Evolutionary conservation across 1,140 invertebrate species (phyloP).

Genomic region (Eupristina koningsbergeri): DNA sequence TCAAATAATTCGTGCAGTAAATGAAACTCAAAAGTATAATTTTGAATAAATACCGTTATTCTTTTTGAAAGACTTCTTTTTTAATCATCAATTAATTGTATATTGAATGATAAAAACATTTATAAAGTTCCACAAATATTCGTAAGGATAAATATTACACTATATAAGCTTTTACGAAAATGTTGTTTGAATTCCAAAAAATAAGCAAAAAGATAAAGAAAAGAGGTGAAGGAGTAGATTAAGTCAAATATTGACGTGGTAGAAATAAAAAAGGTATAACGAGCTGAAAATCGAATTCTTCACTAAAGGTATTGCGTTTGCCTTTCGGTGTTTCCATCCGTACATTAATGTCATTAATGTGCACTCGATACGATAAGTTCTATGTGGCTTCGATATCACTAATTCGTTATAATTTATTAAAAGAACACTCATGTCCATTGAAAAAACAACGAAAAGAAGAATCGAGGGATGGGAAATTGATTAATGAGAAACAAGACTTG

Average conservation of each 20-base stretch:
- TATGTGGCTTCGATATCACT: slow-evolving; percentile 19
- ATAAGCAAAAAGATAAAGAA: too few species aligned
- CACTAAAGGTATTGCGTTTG: not conserved
- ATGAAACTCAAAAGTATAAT: too few species aligned
- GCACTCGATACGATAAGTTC: slow-evolving; percentile 36
- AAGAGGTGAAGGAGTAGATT: not conserved
- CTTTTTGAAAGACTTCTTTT: too few species aligned
- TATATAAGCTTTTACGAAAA: not conserved
- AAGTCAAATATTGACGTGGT: slow-evolving; percentile 3
- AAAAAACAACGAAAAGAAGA: not conserved
- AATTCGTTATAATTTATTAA: slow-evolving; percentile 47
- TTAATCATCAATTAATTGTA: not conserved
- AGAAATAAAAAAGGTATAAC: slow-evolving; percentile 18
- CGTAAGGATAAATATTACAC: not conserved
- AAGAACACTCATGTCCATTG: not conserved
- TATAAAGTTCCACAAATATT: not conserved
- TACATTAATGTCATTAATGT: slow-evolving; percentile 46
- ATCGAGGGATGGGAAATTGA: slow-evolving; percentile 10
- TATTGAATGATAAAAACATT: not conserved
- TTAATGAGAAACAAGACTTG: slow-evolving; percentile 46
- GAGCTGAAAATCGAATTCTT: slow-evolving; percentile 19
- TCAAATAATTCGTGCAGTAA: too few species aligned
- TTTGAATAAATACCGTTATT: too few species aligned
- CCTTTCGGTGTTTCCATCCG: not conserved
- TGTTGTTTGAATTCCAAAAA: not conserved